Evolutionary conservation across 2,113 vertebrate species (phyloP), one percentile per base, ranked within the genome.

Genomic region (Hippocampus zosterae): DNA sequence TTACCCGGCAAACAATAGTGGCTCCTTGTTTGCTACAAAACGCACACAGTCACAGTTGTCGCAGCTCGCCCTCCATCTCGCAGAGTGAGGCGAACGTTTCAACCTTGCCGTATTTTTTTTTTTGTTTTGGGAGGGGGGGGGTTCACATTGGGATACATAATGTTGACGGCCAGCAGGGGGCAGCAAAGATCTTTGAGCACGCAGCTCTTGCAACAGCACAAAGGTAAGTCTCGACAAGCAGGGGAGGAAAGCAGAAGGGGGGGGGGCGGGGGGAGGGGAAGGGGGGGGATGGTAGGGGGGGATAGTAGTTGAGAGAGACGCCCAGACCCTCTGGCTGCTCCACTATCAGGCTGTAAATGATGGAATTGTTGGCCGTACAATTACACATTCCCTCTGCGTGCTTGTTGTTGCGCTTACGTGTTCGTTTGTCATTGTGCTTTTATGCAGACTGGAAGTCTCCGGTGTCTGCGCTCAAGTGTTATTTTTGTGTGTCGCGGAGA

Each of bases 1-100:
- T 87, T 91, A 87, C 81, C 33, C 82, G 11, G 74, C 79, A 72
- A 89, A 78, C 88, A 89, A 83, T 84, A 87, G 82, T 86, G 79
- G 74, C 78, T 79, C 71, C 82, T 72, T 77, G 73, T 74, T 71
- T 75, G 57, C 53, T 56, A 42, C 33, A 70, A 69, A 41, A 67
- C 15, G 29, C 53, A 29, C 70, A 25, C 59, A 25, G 37, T 48
- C 65, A 44, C 27, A 13, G 29, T n/a, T 55, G 37, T 48, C 65
- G 40, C n/a, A 9, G 29, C 15, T 55, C 52, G 41, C 3, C 50
- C 11, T 57, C 72, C 21, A 63, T 76, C 73, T 68, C 53, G 79
- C 75, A 81, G 68, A 64, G 71, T 29, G 46, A 78, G 77, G 82
- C 71, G 65, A 83, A 82, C 79, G 55, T 25, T 68, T 65, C 69